phyloP scores from a whole-genome alignment of 2,888 invertebrate genomes.

The Spialia ferax region DNA sequence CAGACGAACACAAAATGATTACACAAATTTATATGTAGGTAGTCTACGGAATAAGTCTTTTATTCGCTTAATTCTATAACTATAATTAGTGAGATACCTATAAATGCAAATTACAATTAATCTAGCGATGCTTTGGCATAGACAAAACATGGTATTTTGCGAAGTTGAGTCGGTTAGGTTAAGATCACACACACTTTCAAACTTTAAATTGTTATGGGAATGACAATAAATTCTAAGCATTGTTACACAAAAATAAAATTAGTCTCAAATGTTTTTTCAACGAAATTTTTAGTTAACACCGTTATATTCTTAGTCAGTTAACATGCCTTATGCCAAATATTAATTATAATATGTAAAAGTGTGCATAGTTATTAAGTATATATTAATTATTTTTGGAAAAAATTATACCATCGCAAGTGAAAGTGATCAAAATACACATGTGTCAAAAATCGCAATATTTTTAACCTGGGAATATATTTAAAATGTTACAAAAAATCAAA shows the following conservation, averaged over 20 bases:
- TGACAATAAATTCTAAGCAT: background rate
- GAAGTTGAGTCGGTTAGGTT: constrained; percentile 44
- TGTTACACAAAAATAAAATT: constrained; percentile 8
- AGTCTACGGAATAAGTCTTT: constrained; percentile 83
- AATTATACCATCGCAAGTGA: constrained; percentile 16
- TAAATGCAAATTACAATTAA: constrained; percentile 85
- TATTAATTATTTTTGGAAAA: background rate
- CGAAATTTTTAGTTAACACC: no score
- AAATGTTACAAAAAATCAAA: constrained; percentile 16
- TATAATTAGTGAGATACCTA: constrained; percentile 85
- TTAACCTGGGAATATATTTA: constrained; percentile 11
- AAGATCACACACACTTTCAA: constrained; percentile 29
- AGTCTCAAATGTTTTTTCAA: background rate
- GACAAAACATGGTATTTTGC: constrained; percentile 83
- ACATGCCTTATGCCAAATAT: constrained; percentile 11
- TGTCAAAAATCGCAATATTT: constrained; percentile 30
- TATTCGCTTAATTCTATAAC: constrained; percentile 76
- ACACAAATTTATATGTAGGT: constrained; percentile 61
- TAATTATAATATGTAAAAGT: constrained; percentile 29
- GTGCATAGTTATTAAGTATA: constrained; percentile 22
- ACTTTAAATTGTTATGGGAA: background rate
- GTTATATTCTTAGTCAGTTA: no score
- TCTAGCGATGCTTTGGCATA: constrained; percentile 87
- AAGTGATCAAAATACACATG: constrained; percentile 27
- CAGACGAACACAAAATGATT: constrained; percentile 66